phyloP scores from a whole-genome alignment of 2,113 vertebrate species.

The Mirounga angustirostris region DNA sequence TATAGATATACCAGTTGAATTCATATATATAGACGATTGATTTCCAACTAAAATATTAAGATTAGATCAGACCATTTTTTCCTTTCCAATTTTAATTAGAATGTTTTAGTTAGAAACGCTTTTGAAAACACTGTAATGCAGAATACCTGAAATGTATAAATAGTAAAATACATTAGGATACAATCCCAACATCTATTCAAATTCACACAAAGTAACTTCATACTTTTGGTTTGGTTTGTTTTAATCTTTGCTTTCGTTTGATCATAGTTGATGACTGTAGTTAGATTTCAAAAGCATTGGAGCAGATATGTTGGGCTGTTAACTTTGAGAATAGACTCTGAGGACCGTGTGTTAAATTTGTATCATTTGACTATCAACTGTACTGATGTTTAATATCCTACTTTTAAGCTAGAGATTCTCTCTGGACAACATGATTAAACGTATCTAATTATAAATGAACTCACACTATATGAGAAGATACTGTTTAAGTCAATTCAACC shows the following conservation, averaged over 20 bases:
- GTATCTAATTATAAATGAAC: neutral
- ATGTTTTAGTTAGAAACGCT: neutral
- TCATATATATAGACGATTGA: neutral
- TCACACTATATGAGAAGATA: neutral
- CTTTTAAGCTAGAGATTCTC: neutral
- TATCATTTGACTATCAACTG: neutral
- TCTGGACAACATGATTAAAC: neutral
- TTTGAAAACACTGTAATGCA: neutral
- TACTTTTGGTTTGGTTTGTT: neutral
- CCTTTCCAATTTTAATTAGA: neutral
- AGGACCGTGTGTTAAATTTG: neutral
- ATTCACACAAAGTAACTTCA: neutral
- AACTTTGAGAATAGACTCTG: neutral
- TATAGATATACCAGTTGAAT: neutral
- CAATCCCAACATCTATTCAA: neutral
- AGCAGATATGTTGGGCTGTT: neutral
- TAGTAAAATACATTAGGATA: neutral
- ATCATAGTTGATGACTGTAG: neutral
- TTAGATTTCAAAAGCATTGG: neutral
- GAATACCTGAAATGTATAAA: neutral
- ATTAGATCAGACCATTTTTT: neutral
- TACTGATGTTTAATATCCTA: neutral
- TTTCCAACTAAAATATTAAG: neutral
- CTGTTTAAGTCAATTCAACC: neutral
- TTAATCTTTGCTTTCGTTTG: constrained; percentile 11